Evolutionary conservation across 2,113 vertebrate species (phyloP), one percentile per base, ranked within the genome.

Genomic region (Elephantulus edwardii): DNA sequence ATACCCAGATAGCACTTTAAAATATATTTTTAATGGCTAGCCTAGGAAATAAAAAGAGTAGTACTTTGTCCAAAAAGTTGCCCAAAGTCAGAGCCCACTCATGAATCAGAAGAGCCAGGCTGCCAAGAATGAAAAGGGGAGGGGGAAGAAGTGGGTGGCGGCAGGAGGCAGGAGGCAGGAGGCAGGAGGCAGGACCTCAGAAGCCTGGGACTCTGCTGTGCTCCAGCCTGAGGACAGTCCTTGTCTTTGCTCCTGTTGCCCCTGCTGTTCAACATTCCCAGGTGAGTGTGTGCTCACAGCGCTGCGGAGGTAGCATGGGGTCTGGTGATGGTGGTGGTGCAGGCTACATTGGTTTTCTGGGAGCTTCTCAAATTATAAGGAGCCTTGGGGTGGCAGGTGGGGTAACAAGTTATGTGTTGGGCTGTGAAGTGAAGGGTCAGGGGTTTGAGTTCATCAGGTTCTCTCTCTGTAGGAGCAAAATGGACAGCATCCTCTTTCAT

Each of bases 61-160:
- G 8, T 50, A 50, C 48, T 50, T 14, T 50, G 48, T 50, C 48
- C 48, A 10, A 50, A 14, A 50, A 50, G 48, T 50, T 50, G 48
- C 48, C 14, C 8, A 10, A 14, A 50, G 48, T 50, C 14, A 14
- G 48, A 50, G 14, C 14, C 14, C 8, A 50, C 48, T 50, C 48
- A 50, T 50, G 48, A 14, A 8, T 26, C 56, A 28, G 22, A 9
- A 58, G 24, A 54, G 11, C 60, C 28, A 87, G 74, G 72, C 80
- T 86, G 94, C 89, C 86, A 93, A 89, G 91, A 95, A 95, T 92
- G 95, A 82, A 75, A 46, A 82, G 40, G 89, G 95, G 89, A 68
- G 91, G 92, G 62, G 24, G 60, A 50, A 35, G 68, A 44, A 8
- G 94, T 92, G 92, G 93, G 96, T 40, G 80, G 92, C 26, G 46